Conservation (phyloP, 1,140 invertebrate genomes). For the Schlechtendalia chinensis region DNA sequence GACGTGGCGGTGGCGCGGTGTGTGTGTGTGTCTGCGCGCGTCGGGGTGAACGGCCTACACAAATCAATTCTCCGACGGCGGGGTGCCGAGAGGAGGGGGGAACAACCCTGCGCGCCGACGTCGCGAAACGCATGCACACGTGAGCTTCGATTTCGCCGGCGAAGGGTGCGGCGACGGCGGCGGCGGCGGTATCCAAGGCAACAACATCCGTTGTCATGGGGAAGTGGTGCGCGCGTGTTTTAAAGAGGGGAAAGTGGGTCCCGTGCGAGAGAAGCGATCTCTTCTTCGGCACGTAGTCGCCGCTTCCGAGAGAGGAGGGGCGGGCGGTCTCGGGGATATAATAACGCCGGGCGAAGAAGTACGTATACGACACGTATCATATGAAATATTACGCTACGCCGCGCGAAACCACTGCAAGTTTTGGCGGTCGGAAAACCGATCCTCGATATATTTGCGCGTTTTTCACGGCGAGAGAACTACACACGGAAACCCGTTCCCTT, state of each 20-base stretch:
- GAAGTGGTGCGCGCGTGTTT: not conserved
- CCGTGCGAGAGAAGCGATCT: conserved; percentile 36
- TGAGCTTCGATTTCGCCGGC: conserved; percentile 47
- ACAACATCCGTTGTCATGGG: conserved; percentile 45
- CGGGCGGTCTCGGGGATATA: too few relatives aligned
- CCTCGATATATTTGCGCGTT: not conserved
- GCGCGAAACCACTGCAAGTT: too few relatives aligned
- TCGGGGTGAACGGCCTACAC: conserved; percentile 46
- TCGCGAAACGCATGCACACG: conserved; percentile 31
- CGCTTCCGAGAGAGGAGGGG: not conserved
- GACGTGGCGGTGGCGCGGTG: not conserved
- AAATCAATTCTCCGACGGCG: conserved; percentile 37
- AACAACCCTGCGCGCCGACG: not conserved
- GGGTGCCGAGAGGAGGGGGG: not conserved
- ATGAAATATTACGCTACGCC: too few relatives aligned
- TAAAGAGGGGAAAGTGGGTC: conserved; percentile 53
- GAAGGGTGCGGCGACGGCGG: conserved; percentile 15
- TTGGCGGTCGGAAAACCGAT: too few relatives aligned
- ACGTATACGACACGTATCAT: not conserved
- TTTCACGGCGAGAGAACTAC: not conserved
- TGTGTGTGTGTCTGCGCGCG: conserved; percentile 18
- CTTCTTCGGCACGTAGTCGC: too few relatives aligned
- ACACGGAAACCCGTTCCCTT: too few relatives aligned
- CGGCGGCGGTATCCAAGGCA: conserved; percentile 50
- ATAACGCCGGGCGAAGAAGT: not conserved